Evolutionary conservation across 2,888 invertebrate genomes (phyloP).

Genomic region (Hyposoter dolosus): DNA sequence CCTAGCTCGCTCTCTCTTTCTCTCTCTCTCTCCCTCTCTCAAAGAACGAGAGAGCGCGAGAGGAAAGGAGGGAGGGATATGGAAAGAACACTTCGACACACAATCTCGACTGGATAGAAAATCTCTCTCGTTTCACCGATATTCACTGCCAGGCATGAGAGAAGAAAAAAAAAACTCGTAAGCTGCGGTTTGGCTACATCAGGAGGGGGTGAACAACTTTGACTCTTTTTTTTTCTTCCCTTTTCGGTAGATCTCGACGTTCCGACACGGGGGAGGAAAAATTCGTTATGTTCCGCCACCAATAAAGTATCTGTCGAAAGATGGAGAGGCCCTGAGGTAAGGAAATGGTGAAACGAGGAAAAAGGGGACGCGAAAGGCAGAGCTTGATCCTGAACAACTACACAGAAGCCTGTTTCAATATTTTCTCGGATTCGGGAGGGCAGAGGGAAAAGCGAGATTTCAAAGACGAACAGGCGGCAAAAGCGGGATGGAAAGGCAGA

Average conservation of each 20-base stretch:
- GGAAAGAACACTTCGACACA: constrained; percentile 60
- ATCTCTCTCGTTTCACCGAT: constrained; percentile 53
- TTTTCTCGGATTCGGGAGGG: constrained; percentile 42
- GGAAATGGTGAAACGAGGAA: constrained; percentile 15
- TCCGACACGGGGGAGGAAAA: constrained; percentile 35
- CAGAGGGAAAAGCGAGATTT: constrained; percentile 43
- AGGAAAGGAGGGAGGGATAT: not conserved
- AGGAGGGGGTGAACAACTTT: not conserved
- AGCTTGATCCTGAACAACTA: constrained; percentile 59
- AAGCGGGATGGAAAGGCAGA: not conserved
- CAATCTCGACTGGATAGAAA: constrained; percentile 56
- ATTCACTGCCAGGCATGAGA: constrained; percentile 44
- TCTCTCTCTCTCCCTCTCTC: too few species aligned
- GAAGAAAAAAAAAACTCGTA: constrained; percentile 36
- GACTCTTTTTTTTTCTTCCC: constrained; percentile 11
- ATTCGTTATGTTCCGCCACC: constrained; percentile 56
- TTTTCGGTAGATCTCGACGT: constrained; percentile 13
- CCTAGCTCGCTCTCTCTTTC: not conserved
- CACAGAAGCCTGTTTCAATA: constrained; percentile 62
- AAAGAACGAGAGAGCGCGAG: not conserved
- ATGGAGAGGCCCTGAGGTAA: constrained; percentile 30
- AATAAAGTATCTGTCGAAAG: constrained; percentile 55
- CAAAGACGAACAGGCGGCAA: constrained; percentile 17
- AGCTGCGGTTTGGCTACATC: constrained; percentile 41
- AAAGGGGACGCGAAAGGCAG: constrained; percentile 16